Evolutionary conservation across 37 sponge, comb jelly and placozoan genomes (phyloP).

Genomic region (Hormiphora californensis): DNA sequence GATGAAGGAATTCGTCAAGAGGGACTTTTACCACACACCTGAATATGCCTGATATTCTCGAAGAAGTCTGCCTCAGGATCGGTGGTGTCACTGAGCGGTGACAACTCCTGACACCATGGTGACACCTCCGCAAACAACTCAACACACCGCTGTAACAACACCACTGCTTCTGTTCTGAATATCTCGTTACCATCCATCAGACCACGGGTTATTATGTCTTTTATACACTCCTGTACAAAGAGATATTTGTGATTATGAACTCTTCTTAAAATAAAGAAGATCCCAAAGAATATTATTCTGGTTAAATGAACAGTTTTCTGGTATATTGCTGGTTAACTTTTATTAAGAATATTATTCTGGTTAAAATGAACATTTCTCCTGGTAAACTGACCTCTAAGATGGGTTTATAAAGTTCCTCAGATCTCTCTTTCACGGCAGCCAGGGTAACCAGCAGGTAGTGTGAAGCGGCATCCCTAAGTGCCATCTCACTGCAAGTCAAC

Average conservation of each 20-base stretch:
- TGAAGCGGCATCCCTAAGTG: constrained; percentile 27
- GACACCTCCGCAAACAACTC: neutral
- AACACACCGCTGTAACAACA: constrained; percentile 8
- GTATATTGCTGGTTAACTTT: no score
- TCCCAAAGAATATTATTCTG: no score
- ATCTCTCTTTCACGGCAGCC: neutral
- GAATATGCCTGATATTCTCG: constrained; percentile 43
- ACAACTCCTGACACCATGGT: constrained; percentile 11
- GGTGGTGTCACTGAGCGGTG: neutral
- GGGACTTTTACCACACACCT: no score
- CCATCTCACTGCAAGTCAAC: constrained; percentile 34
- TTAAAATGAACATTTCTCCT: no score
- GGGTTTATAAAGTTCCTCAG: neutral
- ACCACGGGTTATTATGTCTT: neutral
- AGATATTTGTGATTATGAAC: no score
- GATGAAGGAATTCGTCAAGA: no score
- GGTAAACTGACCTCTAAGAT: no score
- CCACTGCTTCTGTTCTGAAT: neutral
- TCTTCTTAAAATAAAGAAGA: no score
- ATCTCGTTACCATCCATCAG: neutral
- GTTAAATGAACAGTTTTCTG: no score
- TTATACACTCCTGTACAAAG: neutral
- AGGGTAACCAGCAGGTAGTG: neutral
- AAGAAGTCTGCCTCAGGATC: constrained; percentile 53
- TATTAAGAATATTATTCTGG: no score